Base-by-base conservation (phyloP, 2,888 invertebrate species). In the Mesorhabditis sp. region DNA sequence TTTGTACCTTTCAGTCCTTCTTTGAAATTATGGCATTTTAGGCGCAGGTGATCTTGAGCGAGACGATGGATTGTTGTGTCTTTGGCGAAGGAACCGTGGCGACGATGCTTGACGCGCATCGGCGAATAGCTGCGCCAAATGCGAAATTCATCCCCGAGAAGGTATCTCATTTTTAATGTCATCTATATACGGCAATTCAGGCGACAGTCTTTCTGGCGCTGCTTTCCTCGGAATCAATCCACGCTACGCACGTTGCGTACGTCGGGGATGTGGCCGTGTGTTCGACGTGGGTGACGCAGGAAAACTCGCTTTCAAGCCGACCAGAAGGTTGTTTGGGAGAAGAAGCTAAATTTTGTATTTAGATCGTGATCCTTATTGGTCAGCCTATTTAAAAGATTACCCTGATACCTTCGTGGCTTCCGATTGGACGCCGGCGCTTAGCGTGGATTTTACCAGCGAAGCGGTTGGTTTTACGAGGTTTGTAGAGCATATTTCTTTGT, bases 21-120 rank as follows among this genome's bases (percentile, higher is more conserved):
- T 50, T 50, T 10, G 7, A 50, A 50, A 50, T 1, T 50, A n/a
- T 13, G 58, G 7, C 58, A 50, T 50, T 72, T 43, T 63, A 77
- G 70, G 73, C 74, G 7, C 72, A 74, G 45, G 74, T 78, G 4
- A 67, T 78, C 45, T 67, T 75, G 3, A 69, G 72, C 4, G 78
- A 78, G 65, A 73, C 70, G 4, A 6, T 78, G 65, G 78, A 78
- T 64, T 75, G 76, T 64, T 72, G 72, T 63, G 72, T 71, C 5
- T 76, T 78, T 45, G 78, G 78, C 7, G 76, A 76, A 45, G 65
- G 67, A 7, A 70, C 72, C 45, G 62, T 78, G 13, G 65, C 65
- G n/a, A 72, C 74, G 10, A 71, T 75, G 62, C 6, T 74, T 13
- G 74, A 76, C 65, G 76, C 76, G 43, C 78, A 78, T 64, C 15